Evolutionary conservation across 2,888 invertebrate species (phyloP).

Genomic region (Aphidius colemani): DNA sequence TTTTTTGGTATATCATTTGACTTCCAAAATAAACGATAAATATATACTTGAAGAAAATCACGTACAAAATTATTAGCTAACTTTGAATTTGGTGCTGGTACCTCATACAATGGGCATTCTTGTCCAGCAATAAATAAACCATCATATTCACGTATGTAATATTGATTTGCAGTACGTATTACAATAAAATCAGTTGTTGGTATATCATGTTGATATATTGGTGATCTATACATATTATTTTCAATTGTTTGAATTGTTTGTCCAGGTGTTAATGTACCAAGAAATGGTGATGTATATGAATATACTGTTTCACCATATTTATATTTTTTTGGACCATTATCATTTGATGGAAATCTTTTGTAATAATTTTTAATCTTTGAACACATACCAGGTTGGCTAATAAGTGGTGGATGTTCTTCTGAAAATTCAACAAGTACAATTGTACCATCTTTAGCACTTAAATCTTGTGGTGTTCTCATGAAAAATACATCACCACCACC

Average conservation of each 20-base stretch:
- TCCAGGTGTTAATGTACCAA: conserved; percentile 92
- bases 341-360: conserved; percentile 80
- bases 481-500: conserved; percentile 99
- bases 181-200: conserved; percentile 85
- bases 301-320: conserved; percentile 94
- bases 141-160: conserved; percentile 88
- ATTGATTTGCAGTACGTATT: conserved; percentile 86
- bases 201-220: conserved; percentile 87
- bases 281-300: conserved; percentile 96
- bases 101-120: conserved; percentile 95
- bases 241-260: conserved; percentile 93
- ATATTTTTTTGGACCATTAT: conserved; percentile 79
- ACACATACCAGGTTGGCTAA: conserved; percentile 98
- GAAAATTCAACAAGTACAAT: conserved; percentile 91
- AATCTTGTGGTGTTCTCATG: conserved; percentile 94
- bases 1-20: conserved; percentile 88
- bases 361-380: conserved; percentile 98
- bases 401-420: conserved; percentile 97
- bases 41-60: conserved; percentile 97
- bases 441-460: conserved; percentile 92
- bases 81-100: conserved; percentile 98
- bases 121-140: conserved; percentile 92
- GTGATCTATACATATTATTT: conserved; percentile 96
- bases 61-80: conserved; percentile 96
- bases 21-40: conserved; percentile 97